A percentile compares a stretch with the other conserved stretches of the same genome.
Conservation (phyloP, 2,113 vertebrate genomes). For the Rattus norvegicus region GRCr8 NC_086022.1:128872001-128872500, state of each 20-base stretch:
- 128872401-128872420: background rate
- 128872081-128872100: background rate
- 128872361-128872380: background rate
- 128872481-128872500: background rate
- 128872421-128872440: background rate
- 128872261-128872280: background rate
- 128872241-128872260: background rate
- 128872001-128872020: no score
- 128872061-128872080: constrained; percentile 5
- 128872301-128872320: background rate
- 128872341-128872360: background rate
- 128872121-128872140: background rate
- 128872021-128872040: background rate
- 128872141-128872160: background rate
- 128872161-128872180: background rate
- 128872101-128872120: background rate
- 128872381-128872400: background rate
- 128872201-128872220: background rate
- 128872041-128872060: constrained; percentile 26
- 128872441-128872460: background rate
- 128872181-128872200: background rate
- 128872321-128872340: background rate
- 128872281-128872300: background rate
- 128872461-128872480: background rate
- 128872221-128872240: background rate